These are phyloP conservation scores for Antechinus flavipes DNA, from an alignment of 2,113 vertebrate species.

Conservation along the genomic window DNA sequence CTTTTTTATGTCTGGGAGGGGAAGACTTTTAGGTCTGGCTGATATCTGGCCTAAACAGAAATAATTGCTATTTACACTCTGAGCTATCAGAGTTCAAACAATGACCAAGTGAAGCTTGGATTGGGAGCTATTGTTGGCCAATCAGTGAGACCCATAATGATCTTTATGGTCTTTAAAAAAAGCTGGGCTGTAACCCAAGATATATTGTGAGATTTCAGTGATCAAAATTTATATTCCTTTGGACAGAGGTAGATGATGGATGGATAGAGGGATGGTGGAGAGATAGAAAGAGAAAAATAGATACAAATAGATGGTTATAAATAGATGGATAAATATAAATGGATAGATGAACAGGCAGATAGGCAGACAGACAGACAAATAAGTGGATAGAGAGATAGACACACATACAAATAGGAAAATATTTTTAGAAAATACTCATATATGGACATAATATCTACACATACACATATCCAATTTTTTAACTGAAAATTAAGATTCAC, in stretches of 20 bases:
- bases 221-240: neutral
- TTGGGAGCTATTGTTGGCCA: too few relatives aligned
- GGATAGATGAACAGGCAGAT: neutral
- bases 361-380: neutral
- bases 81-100: too few relatives aligned
- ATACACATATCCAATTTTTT: neutral
- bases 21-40: too few relatives aligned
- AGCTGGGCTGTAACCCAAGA: neutral
- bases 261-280: neutral
- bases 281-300: neutral
- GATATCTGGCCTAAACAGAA: too few relatives aligned
- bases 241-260: neutral
- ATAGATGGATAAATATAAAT: neutral
- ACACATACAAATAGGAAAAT: neutral
- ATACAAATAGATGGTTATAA: neutral
- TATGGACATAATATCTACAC: neutral
- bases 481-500: neutral
- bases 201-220: neutral
- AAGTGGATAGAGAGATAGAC: neutral
- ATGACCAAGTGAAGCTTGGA: too few relatives aligned
- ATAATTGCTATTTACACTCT: too few relatives aligned
- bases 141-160: too few relatives aligned
- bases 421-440: neutral
- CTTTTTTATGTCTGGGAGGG: too few relatives aligned
- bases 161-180: neutral